Evolutionary conservation across 2,113 vertebrate species (phyloP), one percentile per base, ranked within the genome.

Genomic region (Sorex araneus): DNA sequence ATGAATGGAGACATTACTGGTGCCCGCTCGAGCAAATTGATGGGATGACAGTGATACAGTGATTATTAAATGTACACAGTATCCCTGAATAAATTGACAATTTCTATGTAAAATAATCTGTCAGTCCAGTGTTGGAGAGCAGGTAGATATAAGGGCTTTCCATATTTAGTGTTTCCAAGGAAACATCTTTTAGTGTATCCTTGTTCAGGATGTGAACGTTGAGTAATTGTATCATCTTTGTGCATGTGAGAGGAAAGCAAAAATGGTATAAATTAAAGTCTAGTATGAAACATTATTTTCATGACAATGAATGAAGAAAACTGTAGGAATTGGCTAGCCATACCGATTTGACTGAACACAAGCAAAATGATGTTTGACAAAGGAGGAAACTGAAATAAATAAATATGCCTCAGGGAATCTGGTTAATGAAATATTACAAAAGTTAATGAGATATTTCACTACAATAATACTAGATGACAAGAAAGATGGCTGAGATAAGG

Each of bases 121-220:
- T 90, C 86, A 92, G 40, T 95, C 93, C 40, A 74, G 75, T 93
- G 50, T 2, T 95, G 92, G 94, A 87, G 70, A 94, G 47, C 57
- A 89, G 54, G 10, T 50, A 84, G 70, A 89, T 90, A 85, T 3
- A 88, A 81, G 93, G 60, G 11, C 71, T 86, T 95, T 86, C 57
- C 50, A 43, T 88, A 93, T 69, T 90, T 85, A 67, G n/a, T 69
- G 93, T 95, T 95, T 90, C 94, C 95, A 94, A 84, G 92, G 86
- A 92, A 96, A 95, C 80, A 12, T 93, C 83, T 74, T 45, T 91
- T 80, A 32, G 36, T 60, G 86, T 83, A 81, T 3, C 63, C 11
- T 79, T 40, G 3, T 79, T 92, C 45, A 80, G 88, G 27, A 87
- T 32, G 21, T 7, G 4, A 88, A 23, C 91, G 93, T 87, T 80